Evolutionary conservation across 2,888 invertebrate genomes (phyloP).

Genomic region (Opisthograptis luteolata): DNA sequence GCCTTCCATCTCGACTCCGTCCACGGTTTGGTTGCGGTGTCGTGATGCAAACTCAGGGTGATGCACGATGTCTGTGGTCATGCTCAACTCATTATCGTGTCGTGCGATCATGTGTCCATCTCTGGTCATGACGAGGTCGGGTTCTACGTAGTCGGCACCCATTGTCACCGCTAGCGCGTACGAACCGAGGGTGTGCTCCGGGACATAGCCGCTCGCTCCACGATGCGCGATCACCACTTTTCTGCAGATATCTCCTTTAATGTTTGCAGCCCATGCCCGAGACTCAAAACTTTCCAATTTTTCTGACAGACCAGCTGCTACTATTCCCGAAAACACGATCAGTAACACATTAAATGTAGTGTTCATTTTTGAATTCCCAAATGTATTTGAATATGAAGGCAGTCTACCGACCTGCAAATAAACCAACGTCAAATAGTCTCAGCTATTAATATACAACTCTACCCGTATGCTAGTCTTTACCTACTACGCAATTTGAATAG

Average conservation of each 20-base stretch:
- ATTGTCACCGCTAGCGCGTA: slow-evolving; percentile 72
- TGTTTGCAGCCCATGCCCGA: not conserved
- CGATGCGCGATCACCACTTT: slow-evolving; percentile 36
- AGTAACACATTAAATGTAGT: not conserved
- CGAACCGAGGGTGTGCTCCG: slow-evolving; percentile 74
- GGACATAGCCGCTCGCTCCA: slow-evolving; percentile 47
- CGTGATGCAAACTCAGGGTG: slow-evolving; percentile 63
- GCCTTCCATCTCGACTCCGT: slow-evolving; percentile 55
- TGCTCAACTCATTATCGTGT: slow-evolving; percentile 70
- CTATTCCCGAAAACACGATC: slow-evolving; percentile 2
- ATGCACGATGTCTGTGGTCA: slow-evolving; percentile 63
- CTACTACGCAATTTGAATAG: too few relatives aligned
- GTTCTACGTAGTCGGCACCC: slow-evolving; percentile 76
- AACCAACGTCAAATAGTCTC: too few relatives aligned
- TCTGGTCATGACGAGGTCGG: slow-evolving; percentile 73
- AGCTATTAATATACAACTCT: too few relatives aligned
- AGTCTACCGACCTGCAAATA: too few relatives aligned
- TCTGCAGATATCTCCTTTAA: slow-evolving; percentile 32
- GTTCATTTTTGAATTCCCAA: slow-evolving; percentile 10
- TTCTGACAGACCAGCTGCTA: not conserved
- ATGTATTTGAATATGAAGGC: not conserved
- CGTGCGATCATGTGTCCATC: slow-evolving; percentile 67
- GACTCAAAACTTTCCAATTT: slow-evolving; percentile 4
- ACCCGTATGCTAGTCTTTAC: too few relatives aligned
- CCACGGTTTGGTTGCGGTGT: slow-evolving; percentile 58